phyloP scores from a whole-genome alignment of 1,140 invertebrate species.

The Euwallacea fornicatus region DNA sequence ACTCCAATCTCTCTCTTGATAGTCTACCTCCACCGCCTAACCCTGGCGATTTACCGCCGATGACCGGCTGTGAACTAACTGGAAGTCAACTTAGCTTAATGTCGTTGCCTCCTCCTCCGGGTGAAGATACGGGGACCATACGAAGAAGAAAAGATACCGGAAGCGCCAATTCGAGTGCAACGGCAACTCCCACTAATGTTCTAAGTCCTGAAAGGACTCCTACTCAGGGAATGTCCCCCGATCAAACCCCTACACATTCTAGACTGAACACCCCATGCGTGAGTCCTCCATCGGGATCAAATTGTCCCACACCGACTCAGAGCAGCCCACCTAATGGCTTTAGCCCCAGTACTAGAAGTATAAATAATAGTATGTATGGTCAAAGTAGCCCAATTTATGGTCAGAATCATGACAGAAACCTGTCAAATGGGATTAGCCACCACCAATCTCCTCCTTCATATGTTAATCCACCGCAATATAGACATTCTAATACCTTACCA shows the following conservation, averaged over 20 bases:
- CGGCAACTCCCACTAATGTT: conserved; percentile 47
- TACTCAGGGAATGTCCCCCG: conserved; percentile 48
- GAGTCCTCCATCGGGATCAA: conserved; percentile 51
- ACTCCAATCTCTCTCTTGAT: conserved; percentile 73
- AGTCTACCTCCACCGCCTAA: conserved; percentile 77
- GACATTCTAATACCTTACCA: conserved; percentile 44
- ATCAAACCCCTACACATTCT: conserved; percentile 53
- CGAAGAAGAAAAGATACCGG: conserved; percentile 50
- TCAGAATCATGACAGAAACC: conserved; percentile 45
- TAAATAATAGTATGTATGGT: conserved; percentile 20
- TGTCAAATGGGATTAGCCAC: background rate
- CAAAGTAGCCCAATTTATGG: conserved; percentile 39
- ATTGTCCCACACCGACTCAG: conserved; percentile 44
- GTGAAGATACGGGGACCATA: conserved; percentile 56
- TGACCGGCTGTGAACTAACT: conserved; percentile 62
- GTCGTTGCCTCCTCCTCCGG: conserved; percentile 68
- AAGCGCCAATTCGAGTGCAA: conserved; percentile 25
- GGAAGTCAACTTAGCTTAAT: conserved; percentile 68
- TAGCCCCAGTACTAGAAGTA: conserved; percentile 38
- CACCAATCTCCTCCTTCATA: conserved; percentile 37
- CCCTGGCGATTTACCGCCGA: conserved; percentile 62
- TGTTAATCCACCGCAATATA: conserved; percentile 45
- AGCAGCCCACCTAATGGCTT: conserved; percentile 45
- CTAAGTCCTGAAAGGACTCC: conserved; percentile 44
- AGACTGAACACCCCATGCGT: conserved; percentile 55